phyloP scores from a whole-genome alignment of 2,888 invertebrate species.

The Hyposoter dolosus region DNA sequence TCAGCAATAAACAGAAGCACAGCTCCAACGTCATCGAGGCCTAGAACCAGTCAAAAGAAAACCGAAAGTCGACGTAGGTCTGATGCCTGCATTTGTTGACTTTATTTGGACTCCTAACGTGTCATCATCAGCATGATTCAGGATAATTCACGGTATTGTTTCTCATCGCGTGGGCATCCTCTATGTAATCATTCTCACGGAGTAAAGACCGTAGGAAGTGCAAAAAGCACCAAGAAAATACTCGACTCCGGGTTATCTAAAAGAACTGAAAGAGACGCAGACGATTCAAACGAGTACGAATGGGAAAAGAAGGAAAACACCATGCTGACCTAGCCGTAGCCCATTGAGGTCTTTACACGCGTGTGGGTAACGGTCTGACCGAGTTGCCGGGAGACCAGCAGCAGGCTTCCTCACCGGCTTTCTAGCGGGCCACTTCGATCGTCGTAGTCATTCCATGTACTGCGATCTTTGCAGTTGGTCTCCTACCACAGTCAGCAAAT shows the following conservation, averaged over 20 bases:
- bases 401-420: constrained; percentile 2
- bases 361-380: constrained; percentile 79
- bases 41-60: not conserved
- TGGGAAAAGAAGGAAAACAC: constrained; percentile 57
- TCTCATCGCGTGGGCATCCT: constrained; percentile 34
- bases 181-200: constrained; percentile 36
- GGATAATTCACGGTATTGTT: constrained; percentile 29
- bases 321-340: constrained; percentile 73
- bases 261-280: constrained; percentile 38
- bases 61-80: not conserved
- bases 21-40: not conserved
- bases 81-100: not conserved
- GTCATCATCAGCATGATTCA: constrained; percentile 13
- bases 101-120: constrained; percentile 23
- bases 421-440: constrained; percentile 39
- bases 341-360: constrained; percentile 80
- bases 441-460: constrained; percentile 7
- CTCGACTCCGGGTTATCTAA: constrained; percentile 58
- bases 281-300: constrained; percentile 47
- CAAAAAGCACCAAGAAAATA: constrained; percentile 37
- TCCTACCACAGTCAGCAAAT: not conserved
- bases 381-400: constrained; percentile 75
- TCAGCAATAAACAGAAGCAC: not conserved
- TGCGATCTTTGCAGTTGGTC: not conserved
- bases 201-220: constrained; percentile 22